Conservation (phyloP, 1,140 invertebrate genomes). For the Drosophila ercepeae region DNA sequence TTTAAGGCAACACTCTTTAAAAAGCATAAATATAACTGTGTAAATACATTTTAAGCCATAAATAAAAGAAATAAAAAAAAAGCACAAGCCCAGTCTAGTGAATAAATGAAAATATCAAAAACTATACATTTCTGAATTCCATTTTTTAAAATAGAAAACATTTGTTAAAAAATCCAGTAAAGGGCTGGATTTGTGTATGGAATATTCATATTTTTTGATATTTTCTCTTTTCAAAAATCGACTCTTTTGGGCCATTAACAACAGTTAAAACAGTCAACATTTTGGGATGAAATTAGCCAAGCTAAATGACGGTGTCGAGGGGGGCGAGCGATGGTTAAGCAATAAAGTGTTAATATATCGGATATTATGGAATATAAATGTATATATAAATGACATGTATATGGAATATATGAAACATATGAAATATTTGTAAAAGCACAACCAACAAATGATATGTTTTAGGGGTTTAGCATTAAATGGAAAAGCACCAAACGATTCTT, state of each 20-base stretch:
- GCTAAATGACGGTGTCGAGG: not conserved
- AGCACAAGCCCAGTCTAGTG: not conserved
- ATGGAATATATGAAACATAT: not conserved
- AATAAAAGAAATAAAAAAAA: not conserved
- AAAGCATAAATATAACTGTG: not conserved
- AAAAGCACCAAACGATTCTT: not conserved
- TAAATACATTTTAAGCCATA: not conserved
- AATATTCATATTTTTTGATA: not conserved
- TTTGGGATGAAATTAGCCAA: not conserved
- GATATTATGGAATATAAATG: not conserved
- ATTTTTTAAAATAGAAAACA: not conserved
- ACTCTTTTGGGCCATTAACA: not conserved
- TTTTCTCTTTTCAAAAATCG: not conserved
- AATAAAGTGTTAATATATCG: not conserved
- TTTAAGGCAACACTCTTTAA: not conserved
- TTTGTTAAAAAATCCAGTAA: too few species aligned
- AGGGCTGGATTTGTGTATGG: too few species aligned
- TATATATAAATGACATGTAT: too few species aligned
- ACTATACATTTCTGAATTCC: not conserved
- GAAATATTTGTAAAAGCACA: not conserved
- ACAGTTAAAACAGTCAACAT: slow-evolving; percentile 1
- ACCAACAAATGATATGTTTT: not conserved
- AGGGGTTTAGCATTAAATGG: not conserved
- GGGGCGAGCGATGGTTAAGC: too few species aligned
- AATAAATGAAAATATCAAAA: not conserved